Evolutionary conservation across 2,113 vertebrate species (phyloP), one percentile per base, ranked within the genome.

Genomic region (Propithecus coquereli): DNA sequence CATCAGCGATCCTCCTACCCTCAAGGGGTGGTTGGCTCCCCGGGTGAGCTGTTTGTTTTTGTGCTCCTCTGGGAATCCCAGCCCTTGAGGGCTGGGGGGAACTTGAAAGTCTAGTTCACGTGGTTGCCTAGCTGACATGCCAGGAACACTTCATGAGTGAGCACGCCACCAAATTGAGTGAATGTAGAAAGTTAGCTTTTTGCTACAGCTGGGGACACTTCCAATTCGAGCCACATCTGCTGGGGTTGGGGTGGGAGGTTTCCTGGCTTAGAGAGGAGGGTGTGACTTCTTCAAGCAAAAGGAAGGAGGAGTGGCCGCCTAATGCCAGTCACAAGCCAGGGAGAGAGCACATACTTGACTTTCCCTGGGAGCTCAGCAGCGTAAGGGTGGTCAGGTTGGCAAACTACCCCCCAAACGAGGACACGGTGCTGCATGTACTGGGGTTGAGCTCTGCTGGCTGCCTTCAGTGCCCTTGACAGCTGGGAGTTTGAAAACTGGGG

Each of bases 391-490:
- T 32, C 82, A 47, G 71, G 43, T 11, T 14, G 1, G 22, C 27
- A 20, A 0, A 16, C 18, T 32, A 13, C 23, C 8, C 66, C 37
- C 11, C 20, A 40, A 7, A 2, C 0, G 0, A 59, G 71, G 22
- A 22, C n/a, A 0, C 30, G 1, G 40, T 22, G 9, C 45, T 23
- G 1, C 23, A 16, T 30, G 23, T 2, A 5, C 25, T 12, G 9
- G 1, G 1, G 59, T 11, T 2, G 40, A 6, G 11, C 37, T 14
- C 71, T 1, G 2, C 9, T 0, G 4, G 11, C 37, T 70, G 8
- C 52, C 3, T 45, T 30, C 25, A 1, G 5, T 13, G 34, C 63
- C 63, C n/a, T 34, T 22, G 34, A 43, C 27, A 20, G 8, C 27
- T 32, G 16, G 32, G 40, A 7, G 27, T 34, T n/a, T 27, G 45